Base-by-base conservation (phyloP, 2,888 invertebrate species). In the Timema podura region DNA sequence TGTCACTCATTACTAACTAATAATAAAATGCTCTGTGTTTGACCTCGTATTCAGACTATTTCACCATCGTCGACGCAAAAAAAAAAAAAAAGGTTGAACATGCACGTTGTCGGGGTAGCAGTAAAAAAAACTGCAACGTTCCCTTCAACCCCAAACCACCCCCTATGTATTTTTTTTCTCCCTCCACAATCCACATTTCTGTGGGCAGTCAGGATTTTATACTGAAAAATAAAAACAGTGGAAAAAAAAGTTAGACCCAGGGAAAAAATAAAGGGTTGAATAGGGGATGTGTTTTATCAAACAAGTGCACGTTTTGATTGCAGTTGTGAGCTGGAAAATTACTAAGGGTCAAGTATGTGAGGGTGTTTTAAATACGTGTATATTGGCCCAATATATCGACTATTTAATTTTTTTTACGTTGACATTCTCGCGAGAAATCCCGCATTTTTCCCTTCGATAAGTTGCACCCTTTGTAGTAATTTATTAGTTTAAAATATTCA, bases 1-100 rank as follows among this genome's bases (percentile, higher is more conserved):
- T 69, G 69, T 66, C 65, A 30, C 69, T 69, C 69, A 69, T 69
- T 69, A 69, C 66, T 69, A 65, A 69, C 65, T 69, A 69, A 69
- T 30, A 30, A 30, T 69, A 66, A 69, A 69, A 66, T 69, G 69
- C 69, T 59, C 61, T 30, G 45, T 61, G 61, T 30, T 61, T 61
- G 61, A 61, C 61, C 61, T 13, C 44, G 10, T 13, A 9, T 13
- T 45, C 61, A 45, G 67, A 10, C 44, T 61, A 44, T 61, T 61
- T 61, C 44, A 61, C 44, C 30, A 44, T 61, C 45, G 11, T 61
- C 45, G 44, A n/a, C 11, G n/a, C 11, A 51, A 51, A 51, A 51
- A 61, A 61, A 61, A 61, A 13, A 30, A 51, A 51, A 61, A 44
- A 30, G 61, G 61, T 13, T 45, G 61, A 30, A 11, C 30, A 45